Evolutionary conservation across 2,888 invertebrate genomes (phyloP).

Genomic region (Priocnemis perturbator): DNA sequence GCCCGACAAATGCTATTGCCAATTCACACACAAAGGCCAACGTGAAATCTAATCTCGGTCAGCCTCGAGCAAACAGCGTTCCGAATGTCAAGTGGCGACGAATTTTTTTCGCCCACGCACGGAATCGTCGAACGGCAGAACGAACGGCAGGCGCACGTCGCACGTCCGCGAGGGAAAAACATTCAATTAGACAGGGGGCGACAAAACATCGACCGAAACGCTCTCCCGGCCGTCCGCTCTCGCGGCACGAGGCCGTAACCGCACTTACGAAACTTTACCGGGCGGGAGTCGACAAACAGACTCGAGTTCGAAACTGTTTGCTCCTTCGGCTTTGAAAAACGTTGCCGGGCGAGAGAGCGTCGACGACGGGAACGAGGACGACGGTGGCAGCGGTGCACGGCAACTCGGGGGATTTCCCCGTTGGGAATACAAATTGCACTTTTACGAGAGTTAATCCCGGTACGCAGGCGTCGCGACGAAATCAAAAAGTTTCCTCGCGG

Average conservation of each 20-base stretch:
- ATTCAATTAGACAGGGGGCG: constrained; percentile 10
- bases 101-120: too few species aligned
- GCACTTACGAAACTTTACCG: constrained; percentile 17
- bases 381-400: not conserved
- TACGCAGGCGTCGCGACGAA: constrained; percentile 44
- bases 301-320: constrained; percentile 29
- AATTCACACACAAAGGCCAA: too few species aligned
- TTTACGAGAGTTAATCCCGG: constrained; percentile 61
- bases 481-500: constrained; percentile 53
- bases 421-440: constrained; percentile 62
- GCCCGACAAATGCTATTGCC: too few species aligned
- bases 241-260: constrained; percentile 6
- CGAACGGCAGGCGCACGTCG: too few species aligned
- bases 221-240: not conserved
- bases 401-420: constrained; percentile 27
- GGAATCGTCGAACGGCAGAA: too few species aligned
- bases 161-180: too few species aligned
- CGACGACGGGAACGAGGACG: not conserved
- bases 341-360: constrained; percentile 5
- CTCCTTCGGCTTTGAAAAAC: constrained; percentile 22
- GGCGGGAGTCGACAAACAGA: constrained; percentile 17
- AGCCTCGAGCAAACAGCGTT: too few species aligned
- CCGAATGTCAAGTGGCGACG: too few species aligned
- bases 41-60: too few species aligned
- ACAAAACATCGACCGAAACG: not conserved